phyloP scores from a whole-genome alignment of 1,140 invertebrate genomes.

The Theocolax elegans region DNA sequence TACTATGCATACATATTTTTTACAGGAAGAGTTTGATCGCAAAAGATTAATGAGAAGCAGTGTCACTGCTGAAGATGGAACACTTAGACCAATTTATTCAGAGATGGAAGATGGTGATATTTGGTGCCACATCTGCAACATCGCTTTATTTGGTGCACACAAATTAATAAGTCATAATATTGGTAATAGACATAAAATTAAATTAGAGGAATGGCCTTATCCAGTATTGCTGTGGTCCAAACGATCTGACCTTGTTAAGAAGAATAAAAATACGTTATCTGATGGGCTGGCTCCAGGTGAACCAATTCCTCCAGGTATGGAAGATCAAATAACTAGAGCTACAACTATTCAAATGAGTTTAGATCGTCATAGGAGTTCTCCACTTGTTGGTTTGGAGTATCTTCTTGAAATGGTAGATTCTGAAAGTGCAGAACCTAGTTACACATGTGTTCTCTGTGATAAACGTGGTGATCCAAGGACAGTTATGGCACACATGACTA shows the following conservation, averaged over 20 bases:
- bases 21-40: slow-evolving; percentile 64
- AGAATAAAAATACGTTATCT: slow-evolving; percentile 42
- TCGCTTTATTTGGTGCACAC: slow-evolving; percentile 63
- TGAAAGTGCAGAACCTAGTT: slow-evolving; percentile 74
- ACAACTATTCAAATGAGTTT: slow-evolving; percentile 71
- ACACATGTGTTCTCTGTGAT: slow-evolving; percentile 80
- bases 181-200: slow-evolving; percentile 64
- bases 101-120: slow-evolving; percentile 65
- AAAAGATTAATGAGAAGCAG: slow-evolving; percentile 65
- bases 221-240: slow-evolving; percentile 65
- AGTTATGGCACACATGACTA: slow-evolving; percentile 79
- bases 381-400: slow-evolving; percentile 77
- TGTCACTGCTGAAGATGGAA: slow-evolving; percentile 65
- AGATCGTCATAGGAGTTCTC: slow-evolving; percentile 64
- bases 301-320: slow-evolving; percentile 78
- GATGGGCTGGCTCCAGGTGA: slow-evolving; percentile 71
- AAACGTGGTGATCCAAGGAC: slow-evolving; percentile 80
- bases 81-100: slow-evolving; percentile 63
- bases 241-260: slow-evolving; percentile 56
- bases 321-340: slow-evolving; percentile 70
- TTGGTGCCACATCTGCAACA: slow-evolving; percentile 67
- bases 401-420: slow-evolving; percentile 76
- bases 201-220: slow-evolving; percentile 66
- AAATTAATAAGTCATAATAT: slow-evolving; percentile 63
- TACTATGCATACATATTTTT: slow-evolving; percentile 23